phyloP scores from a whole-genome alignment of 2,888 invertebrate genomes.

The Phengaris arion region DNA sequence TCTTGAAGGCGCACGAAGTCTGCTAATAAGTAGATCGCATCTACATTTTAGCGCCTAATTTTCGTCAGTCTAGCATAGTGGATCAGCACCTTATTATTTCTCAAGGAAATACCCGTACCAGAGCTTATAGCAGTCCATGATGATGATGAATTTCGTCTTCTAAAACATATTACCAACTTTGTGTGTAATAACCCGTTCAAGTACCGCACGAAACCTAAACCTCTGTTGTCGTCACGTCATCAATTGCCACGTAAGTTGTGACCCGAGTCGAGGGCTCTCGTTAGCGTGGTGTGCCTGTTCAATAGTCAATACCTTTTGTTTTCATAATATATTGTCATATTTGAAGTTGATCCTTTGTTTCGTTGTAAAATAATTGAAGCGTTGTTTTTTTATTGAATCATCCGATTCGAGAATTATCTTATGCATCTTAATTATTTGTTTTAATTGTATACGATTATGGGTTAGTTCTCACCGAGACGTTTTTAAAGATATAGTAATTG shows the following conservation, averaged over 20 bases:
- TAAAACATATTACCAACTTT: neutral
- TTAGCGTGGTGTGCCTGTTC: neutral
- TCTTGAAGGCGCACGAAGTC: no score
- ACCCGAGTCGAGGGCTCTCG: neutral
- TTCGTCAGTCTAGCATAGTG: no score
- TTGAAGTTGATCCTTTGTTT: conserved; percentile 16
- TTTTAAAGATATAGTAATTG: no score
- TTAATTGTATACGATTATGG: neutral
- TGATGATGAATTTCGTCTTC: neutral
- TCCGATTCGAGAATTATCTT: neutral
- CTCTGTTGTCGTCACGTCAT: neutral
- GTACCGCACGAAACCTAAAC: neutral
- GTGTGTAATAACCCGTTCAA: neutral
- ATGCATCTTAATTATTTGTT: neutral
- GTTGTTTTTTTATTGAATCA: neutral
- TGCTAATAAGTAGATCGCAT: no score
- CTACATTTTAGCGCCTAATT: no score
- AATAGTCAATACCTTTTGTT: conserved; percentile 2
- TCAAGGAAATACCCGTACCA: no score
- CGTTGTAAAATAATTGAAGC: conserved; percentile 8
- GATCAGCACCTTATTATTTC: no score
- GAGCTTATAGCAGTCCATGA: neutral
- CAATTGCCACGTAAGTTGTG: neutral
- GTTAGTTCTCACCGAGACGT: no score
- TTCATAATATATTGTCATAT: neutral